A percentile compares a stretch with the other conserved stretches of the same genome.
These are phyloP conservation scores for Macrotus californicus DNA, from an alignment of 2,113 vertebrate species.

Conservation along the genomic window DNA sequence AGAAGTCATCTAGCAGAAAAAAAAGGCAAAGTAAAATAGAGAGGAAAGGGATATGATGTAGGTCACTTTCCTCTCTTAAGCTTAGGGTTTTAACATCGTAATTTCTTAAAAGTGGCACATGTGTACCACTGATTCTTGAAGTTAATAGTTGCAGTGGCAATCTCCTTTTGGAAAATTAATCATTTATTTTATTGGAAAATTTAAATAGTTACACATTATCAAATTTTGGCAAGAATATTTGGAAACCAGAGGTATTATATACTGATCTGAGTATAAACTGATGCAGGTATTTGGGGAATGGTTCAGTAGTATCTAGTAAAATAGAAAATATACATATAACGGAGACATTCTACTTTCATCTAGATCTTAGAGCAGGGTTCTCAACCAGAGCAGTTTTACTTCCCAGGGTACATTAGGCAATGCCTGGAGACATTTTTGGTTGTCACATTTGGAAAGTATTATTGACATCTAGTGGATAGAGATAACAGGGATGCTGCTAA, in stretches of 20 bases:
- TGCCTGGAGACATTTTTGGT: background rate
- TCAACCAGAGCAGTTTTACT: background rate
- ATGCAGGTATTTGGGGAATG: background rate
- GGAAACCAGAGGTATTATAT: background rate
- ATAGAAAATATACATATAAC: background rate
- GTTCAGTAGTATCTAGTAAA: background rate
- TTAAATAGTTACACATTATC: background rate
- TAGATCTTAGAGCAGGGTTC: background rate
- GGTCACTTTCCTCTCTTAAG: background rate
- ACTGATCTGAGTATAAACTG: background rate
- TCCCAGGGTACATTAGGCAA: background rate
- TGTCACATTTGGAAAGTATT: background rate
- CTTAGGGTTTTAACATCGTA: background rate
- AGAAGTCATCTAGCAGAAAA: background rate
- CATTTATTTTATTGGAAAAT: slow-evolving; percentile 12
- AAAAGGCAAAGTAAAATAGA: background rate
- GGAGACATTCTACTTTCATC: background rate
- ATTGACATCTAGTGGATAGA: background rate
- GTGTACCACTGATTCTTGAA: background rate
- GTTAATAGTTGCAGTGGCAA: background rate
- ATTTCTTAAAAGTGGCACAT: background rate
- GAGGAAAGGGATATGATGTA: background rate
- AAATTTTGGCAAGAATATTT: background rate
- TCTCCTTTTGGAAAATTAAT: slow-evolving; percentile 22
- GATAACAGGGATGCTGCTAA: background rate